A percentile compares a stretch with the other conserved stretches of the same genome.
These are phyloP conservation scores for Etheostoma spectabile DNA, from an alignment of 2,113 vertebrate genomes.

Conservation along the genomic window DNA sequence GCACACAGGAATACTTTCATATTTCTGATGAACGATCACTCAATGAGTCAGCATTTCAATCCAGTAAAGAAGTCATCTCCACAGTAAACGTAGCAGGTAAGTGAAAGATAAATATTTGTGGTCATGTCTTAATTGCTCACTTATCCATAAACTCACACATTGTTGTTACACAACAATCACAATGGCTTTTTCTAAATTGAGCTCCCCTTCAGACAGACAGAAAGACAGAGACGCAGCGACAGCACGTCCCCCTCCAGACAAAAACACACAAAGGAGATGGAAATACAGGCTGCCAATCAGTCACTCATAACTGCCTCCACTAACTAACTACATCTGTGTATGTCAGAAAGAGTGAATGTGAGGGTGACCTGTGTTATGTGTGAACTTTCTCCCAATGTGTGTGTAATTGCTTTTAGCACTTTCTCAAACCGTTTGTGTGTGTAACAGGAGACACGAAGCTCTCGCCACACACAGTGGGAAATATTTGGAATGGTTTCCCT, in stretches of 20 bases:
- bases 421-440: slow-evolving; percentile 51
- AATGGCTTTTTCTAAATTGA: slow-evolving; percentile 28
- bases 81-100: slow-evolving; percentile 6
- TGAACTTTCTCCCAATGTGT: slow-evolving; percentile 28
- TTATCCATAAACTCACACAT: slow-evolving; percentile 45
- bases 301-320: slow-evolving; percentile 20
- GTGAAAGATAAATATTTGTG: slow-evolving; percentile 35
- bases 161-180: slow-evolving; percentile 29
- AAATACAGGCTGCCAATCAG: neutral
- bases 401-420: slow-evolving; percentile 36
- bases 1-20: neutral
- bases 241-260: neutral
- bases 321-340: slow-evolving; percentile 21
- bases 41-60: slow-evolving; percentile 13
- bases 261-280: slow-evolving; percentile 2
- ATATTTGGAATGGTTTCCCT: slow-evolving; percentile 88
- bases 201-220: slow-evolving; percentile 23
- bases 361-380: slow-evolving; percentile 25
- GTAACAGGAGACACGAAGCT: slow-evolving; percentile 68
- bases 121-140: slow-evolving; percentile 19
- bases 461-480: slow-evolving; percentile 81
- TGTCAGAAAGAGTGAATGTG: neutral
- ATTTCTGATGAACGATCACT: slow-evolving; percentile 23
- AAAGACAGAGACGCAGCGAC: slow-evolving; percentile 9
- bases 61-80: neutral